Evolutionary conservation across 2,888 invertebrate species (phyloP), one percentile per base, ranked within the genome.

Genomic region (Crossocerus cetratus): DNA sequence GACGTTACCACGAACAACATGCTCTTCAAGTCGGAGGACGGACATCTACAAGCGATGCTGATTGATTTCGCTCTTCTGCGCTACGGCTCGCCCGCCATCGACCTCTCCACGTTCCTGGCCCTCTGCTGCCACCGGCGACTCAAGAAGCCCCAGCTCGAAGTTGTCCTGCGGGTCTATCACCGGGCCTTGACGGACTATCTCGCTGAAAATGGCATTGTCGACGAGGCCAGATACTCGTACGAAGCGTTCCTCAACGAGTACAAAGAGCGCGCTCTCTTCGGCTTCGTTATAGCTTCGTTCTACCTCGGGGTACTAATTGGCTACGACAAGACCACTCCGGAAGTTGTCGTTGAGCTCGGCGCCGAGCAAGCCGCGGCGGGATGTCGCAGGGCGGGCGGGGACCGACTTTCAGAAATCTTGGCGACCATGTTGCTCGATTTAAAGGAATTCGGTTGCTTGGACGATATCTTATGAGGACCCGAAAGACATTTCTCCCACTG

Each of bases 1-100:
- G 89, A 89, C 53, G 86, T 85, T 53, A 86, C 88, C 0, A 72
- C 84, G 43, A 86, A 86, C 63, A 90, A 89, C 60, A 58, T 82
- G 2, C 68, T 90, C 13, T 89, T 84, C 60, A 79, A 80, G 3
- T 20, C 8, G 0, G 69, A 66, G 2, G 14, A 63, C 0, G 76
- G 55, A 0, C 43, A 73, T 3, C 8, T 80, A 0, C 72, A 76
- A 16, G 75, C 75, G 1, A 80, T 77, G 67, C 20, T 86, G 11
- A 78, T 86, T 21, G 86, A 90, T 44, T 89, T 88, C 20, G 88
- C 86, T 0, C 23, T 84, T 23, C 59, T 88, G 0, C 68, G 70
- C 43, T 88, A 90, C 32, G 62, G 82, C 0, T 85, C 86, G 11
- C 89, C 90, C 0, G 77, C 83, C 4, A 72, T 85, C 5, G 90